Evolutionary conservation across 30 jellyfish, hydroid and myxozoan species (phyloP), one percentile per base, ranked within the genome.

Genomic region (Hydractinia symbiolongicarpus): DNA sequence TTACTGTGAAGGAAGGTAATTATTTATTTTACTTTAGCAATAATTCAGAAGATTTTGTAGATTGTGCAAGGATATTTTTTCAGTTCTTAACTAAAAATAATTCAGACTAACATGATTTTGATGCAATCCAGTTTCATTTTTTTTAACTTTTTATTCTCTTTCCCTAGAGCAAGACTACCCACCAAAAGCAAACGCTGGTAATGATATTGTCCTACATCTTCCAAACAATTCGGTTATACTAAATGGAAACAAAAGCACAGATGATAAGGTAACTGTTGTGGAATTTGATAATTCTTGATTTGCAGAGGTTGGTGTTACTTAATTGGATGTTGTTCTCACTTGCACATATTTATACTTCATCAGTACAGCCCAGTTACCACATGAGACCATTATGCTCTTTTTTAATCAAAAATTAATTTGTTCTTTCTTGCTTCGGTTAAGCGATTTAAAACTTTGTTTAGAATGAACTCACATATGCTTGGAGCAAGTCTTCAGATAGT

Each of bases 181-280:
- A 8, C 99, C 99, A 1, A 95, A 88, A 19, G 99, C 99, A 10
- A 94, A 95, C 62, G 99, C 99, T 54, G 96, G 99, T 55, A 75
- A 86, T 21, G 99, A 88, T 64, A 90, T 84, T 30, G 89, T 93
- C 9, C 30, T 93, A 75, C 87, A 73, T 50, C 64, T 93, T 66
- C 99, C 99, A 14, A 87, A 84, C 40, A 93, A 93, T 71, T 84
- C 89, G 7, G 96, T 89, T 9, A 79, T 84, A 13, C 95, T 93
- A 60, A 78, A 87, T 87, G 99, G 99, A 13, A 88, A 84, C 83
- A 89, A 88, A 54, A 88, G 96, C 75, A 81, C 96, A 9, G 99
- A 93, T 66, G 99, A 93, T 72, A 93, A 93, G 94, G 99, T 88
- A 76, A 66, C 70, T 11, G 44, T 5, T 14, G 44, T n/a, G 8